Evolutionary conservation across 2,888 invertebrate genomes (phyloP), one percentile per base, ranked within the genome.

Genomic region (Stenotaenia linearis): DNA sequence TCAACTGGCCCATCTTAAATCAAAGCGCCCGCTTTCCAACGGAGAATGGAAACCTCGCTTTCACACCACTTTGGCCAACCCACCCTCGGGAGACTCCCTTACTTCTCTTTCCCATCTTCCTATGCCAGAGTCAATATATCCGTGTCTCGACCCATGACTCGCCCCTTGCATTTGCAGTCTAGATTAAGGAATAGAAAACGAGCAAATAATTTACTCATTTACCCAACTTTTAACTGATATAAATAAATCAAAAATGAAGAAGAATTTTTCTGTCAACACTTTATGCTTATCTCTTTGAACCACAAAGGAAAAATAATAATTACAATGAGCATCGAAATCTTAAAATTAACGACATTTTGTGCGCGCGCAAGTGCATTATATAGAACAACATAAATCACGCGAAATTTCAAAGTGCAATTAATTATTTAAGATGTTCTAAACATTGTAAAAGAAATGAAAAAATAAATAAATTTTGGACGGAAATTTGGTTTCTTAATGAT

Each of bases 401-500:
- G 21, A 50, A 50, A 50, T 3, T 50, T 50, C 50, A 50, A 1
- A 18, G 18, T 21, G 50, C 50, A 50, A 50, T 50, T 50, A 50
- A 50, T 50, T 50, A 50, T 50, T 50, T 50, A 45, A 45, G 45
- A 15, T 45, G 45, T 45, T 1, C 50, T 50, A 21, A 50, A 50
- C 32, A 32, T 32, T 32, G 32, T 4, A 32, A 32, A 32, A 32
- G 32, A 9, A 32, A 9, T 32, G 32, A 32, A 32, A 9, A 32
- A 32, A 32, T 32, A 50, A 21, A 50, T 7, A 50, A 21, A 21
- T 50, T 50, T 21, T 18, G 4, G 9, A 32, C 74, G 28, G 74
- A 74, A 74, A 74, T 74, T 74, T 74, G 28, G 18, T 32, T 74
- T 32, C 28, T 74, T 74, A 74, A 74, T 28, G 74, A 74, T 50